These are phyloP conservation scores for Pantherophis alleghaniensis DNA, from an alignment of 2,797 vertebrate species.

Conservation along the genomic window DNA sequence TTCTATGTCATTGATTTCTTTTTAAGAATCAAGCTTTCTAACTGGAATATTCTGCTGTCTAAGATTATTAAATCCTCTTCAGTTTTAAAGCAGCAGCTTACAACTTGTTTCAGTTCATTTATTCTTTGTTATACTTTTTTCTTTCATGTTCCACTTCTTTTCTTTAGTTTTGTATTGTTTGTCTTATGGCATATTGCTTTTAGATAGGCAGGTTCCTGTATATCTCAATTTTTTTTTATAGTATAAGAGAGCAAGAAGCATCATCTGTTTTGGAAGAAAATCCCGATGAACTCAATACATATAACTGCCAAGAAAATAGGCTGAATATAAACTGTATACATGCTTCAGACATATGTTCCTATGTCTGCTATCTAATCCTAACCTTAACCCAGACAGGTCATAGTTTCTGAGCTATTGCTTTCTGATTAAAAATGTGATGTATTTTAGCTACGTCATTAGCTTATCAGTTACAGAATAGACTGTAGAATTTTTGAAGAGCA, in stretches of 20 bases:
- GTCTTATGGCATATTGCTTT: background rate
- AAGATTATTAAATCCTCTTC: background rate
- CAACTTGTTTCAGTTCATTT: background rate
- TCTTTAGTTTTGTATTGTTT: background rate
- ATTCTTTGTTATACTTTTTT: background rate
- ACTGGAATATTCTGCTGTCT: background rate
- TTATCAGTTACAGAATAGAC: background rate
- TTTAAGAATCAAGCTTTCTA: background rate
- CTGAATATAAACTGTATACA: background rate
- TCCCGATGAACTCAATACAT: background rate
- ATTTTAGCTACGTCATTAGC: background rate
- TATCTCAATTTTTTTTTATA: background rate
- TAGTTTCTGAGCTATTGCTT: background rate
- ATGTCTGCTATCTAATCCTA: background rate
- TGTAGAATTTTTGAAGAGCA: background rate
- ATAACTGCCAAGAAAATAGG: background rate
- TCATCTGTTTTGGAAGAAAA: background rate
- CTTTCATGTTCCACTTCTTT: background rate
- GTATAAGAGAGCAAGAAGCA: background rate
- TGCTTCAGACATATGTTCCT: background rate
- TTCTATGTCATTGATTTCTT: background rate
- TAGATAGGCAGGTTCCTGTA: background rate
- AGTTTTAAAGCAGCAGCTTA: background rate
- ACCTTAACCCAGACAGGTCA: background rate
- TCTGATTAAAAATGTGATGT: background rate